A percentile compares a stretch with the other conserved stretches of the same genome.
These are phyloP conservation scores for Chalcosyrphus nemorum DNA, from an alignment of 2,888 invertebrate species.

Conservation along the genomic window DNA sequence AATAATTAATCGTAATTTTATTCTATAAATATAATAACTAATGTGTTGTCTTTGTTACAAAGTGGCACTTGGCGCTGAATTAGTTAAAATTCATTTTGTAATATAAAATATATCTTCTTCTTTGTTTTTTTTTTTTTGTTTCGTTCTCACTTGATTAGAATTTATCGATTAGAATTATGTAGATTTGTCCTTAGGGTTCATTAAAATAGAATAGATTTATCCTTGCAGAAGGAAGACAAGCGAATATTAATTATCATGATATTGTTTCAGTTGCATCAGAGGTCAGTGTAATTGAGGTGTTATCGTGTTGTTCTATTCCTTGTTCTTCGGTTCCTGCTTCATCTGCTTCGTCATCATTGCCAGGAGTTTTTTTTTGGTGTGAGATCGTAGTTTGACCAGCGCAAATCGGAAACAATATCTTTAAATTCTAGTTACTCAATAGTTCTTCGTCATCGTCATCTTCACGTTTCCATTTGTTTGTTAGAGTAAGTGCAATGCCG, in stretches of 20 bases:
- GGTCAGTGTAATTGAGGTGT: conserved; percentile 46
- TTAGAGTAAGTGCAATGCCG: conserved; percentile 78
- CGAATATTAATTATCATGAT: conserved; percentile 34
- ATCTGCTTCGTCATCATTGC: conserved; percentile 3
- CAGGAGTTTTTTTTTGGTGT: conserved; percentile 57
- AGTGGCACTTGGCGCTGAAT: conserved; percentile 60
- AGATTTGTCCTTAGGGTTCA: conserved; percentile 1
- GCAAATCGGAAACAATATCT: conserved; percentile 62
- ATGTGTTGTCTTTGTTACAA: conserved; percentile 65
- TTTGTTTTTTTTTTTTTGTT: too few species aligned
- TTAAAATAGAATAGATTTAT: neutral
- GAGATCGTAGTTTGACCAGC: conserved; percentile 59
- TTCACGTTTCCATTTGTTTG: conserved; percentile 78
- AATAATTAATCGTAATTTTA: neutral
- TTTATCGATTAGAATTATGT: conserved; percentile 55
- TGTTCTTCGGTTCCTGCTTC: conserved; percentile 16
- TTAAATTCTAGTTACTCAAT: conserved; percentile 74
- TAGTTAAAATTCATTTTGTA: neutral
- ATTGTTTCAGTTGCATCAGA: conserved; percentile 49
- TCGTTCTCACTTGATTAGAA: conserved; percentile 48
- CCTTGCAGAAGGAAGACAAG: conserved; percentile 44
- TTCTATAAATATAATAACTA: conserved; percentile 10
- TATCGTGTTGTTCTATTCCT: conserved; percentile 32
- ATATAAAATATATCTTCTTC: neutral
- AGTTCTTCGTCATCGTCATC: conserved; percentile 78